Conservation (phyloP, 2,113 vertebrate species). For the Cephalopterus ornatus region DNA sequence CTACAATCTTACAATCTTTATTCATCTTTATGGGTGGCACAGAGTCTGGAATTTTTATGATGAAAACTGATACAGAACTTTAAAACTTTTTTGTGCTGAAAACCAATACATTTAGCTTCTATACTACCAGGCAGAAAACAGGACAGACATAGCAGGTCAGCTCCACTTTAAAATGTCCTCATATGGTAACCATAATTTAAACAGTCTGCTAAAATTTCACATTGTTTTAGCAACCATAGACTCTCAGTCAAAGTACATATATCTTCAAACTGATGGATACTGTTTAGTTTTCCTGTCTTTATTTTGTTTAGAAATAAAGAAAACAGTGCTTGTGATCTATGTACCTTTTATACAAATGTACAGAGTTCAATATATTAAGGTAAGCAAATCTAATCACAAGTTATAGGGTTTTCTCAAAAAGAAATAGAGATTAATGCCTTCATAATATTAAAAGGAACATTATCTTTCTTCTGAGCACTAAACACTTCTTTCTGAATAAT, state of each 20-base stretch:
- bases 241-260: not conserved
- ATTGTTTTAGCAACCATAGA: not conserved
- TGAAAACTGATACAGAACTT: constrained; percentile 21
- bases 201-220: not conserved
- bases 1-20: not conserved
- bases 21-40: constrained; percentile 13
- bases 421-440: not conserved
- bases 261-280: not conserved
- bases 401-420: not conserved
- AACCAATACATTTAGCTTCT: not conserved
- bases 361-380: not conserved
- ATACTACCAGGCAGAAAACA: not conserved
- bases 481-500: not conserved
- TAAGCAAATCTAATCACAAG: not conserved
- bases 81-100: not conserved
- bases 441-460: not conserved
- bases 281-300: not conserved
- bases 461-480: not conserved
- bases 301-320: not conserved
- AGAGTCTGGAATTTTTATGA: constrained; percentile 12
- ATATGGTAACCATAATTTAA: not conserved
- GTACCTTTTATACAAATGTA: not conserved
- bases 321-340: not conserved
- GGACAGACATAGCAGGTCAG: not conserved
- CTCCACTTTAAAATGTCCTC: not conserved